Conservation (phyloP, 1,140 invertebrate species). For the Cecropterus lyciades region DNA sequence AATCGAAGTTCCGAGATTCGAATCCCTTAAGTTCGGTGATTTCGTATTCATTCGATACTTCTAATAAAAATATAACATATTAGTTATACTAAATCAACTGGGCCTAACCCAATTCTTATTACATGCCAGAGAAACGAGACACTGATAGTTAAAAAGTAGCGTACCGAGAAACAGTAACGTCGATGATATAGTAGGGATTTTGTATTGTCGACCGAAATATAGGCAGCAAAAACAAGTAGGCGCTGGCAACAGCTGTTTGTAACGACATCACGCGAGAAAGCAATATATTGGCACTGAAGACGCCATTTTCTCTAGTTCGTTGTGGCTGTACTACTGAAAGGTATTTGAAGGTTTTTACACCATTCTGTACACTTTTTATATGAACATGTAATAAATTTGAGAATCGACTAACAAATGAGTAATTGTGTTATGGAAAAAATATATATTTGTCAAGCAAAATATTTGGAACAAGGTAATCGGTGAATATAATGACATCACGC, state of each 20-base stretch:
- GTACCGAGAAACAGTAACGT: conserved; percentile 8
- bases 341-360: not conserved
- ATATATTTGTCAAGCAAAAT: conserved; percentile 47
- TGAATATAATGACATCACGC: conserved; percentile 73
- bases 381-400: not conserved
- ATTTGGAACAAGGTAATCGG: conserved; percentile 63
- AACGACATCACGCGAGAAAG: conserved; percentile 78
- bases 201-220: conserved; percentile 61
- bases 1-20: no score
- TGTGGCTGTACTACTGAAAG: conserved; percentile 1
- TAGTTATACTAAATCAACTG: not conserved
- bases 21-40: no score
- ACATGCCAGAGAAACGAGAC: not conserved
- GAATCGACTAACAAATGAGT: not conserved
- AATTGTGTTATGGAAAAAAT: no score
- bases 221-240: conserved; percentile 72
- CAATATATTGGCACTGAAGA: conserved; percentile 77
- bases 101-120: conserved; percentile 4
- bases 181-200: conserved; percentile 64
- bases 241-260: conserved; percentile 67
- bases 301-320: conserved; percentile 51
- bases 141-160: conserved; percentile 13
- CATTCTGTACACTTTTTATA: not conserved
- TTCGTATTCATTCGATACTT: no score
- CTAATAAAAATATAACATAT: no score